phyloP scores from a whole-genome alignment of 2,113 vertebrate species.

The Dunckerocampus dactyliophorus region DNA sequence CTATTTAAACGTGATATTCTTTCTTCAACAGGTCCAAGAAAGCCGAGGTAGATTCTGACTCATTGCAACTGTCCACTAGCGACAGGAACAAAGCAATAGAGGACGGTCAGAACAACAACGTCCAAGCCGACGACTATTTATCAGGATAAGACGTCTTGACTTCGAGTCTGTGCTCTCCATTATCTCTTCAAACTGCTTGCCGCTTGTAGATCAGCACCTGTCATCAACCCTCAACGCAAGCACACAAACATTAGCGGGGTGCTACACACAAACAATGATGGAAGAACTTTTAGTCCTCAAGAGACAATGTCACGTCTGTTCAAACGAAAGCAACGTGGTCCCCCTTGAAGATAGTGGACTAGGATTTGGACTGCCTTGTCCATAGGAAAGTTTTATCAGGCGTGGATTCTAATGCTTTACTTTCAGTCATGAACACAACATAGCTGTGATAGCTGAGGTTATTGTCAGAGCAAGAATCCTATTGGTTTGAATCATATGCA shows the following conservation, averaged over 20 bases:
- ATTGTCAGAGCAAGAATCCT: too few species aligned
- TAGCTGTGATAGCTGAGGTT: too few species aligned
- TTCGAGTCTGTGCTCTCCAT: not conserved
- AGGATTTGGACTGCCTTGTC: too few species aligned
- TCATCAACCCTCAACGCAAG: constrained; percentile 33
- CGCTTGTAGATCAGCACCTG: constrained; percentile 48
- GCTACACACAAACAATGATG: not conserved
- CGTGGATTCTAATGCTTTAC: too few species aligned
- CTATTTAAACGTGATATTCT: not conserved
- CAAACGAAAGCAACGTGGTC: too few species aligned
- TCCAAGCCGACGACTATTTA: constrained; percentile 51
- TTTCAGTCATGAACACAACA: too few species aligned
- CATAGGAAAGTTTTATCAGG: too few species aligned
- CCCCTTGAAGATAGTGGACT: too few species aligned
- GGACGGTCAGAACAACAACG: constrained; percentile 78
- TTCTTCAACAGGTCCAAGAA: constrained; percentile 60
- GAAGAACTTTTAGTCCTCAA: not conserved
- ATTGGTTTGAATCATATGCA: too few species aligned
- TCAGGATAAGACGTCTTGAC: constrained; percentile 56
- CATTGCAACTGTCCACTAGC: constrained; percentile 43
- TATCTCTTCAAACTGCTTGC: not conserved
- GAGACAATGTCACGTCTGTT: too few species aligned
- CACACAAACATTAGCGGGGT: constrained; percentile 11
- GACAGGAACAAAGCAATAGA: constrained; percentile 69
- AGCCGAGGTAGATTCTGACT: constrained; percentile 41